Conservation (phyloP, 2,888 invertebrate species). For the Athalia cordata region DNA sequence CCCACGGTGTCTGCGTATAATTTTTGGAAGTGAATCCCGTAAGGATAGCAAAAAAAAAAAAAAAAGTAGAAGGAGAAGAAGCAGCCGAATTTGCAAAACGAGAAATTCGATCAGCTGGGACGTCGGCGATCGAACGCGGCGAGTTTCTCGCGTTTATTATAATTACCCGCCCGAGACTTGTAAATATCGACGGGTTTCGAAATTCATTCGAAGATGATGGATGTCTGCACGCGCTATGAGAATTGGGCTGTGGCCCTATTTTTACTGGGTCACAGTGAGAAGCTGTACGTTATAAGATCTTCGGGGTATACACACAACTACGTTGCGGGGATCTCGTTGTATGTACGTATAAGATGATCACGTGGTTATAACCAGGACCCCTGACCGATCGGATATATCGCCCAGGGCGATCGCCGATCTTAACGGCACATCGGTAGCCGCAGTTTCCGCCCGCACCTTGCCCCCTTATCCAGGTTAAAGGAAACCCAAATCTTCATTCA, state of each 20-base stretch:
- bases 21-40: no score
- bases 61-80: background rate
- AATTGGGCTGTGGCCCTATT: constrained; percentile 46
- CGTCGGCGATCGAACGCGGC: background rate
- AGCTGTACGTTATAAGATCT: constrained; percentile 27
- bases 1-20: no score
- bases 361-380: constrained; percentile 38
- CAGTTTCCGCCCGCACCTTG: constrained; percentile 35
- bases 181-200: constrained; percentile 53
- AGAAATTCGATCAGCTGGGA: background rate
- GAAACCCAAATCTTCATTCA: constrained; percentile 8
- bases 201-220: constrained; percentile 64
- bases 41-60: no score
- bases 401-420: constrained; percentile 38
- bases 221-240: constrained; percentile 52
- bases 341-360: background rate
- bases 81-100: background rate
- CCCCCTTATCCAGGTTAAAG: constrained; percentile 15
- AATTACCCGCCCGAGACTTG: constrained; percentile 34
- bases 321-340: constrained; percentile 33
- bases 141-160: constrained; percentile 28
- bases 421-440: constrained; percentile 44
- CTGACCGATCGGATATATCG: constrained; percentile 39
- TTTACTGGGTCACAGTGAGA: constrained; percentile 36
- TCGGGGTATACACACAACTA: background rate